Base-by-base conservation (phyloP, 2,113 vertebrate genomes). In the Hippocampus guttulatus region DNA sequence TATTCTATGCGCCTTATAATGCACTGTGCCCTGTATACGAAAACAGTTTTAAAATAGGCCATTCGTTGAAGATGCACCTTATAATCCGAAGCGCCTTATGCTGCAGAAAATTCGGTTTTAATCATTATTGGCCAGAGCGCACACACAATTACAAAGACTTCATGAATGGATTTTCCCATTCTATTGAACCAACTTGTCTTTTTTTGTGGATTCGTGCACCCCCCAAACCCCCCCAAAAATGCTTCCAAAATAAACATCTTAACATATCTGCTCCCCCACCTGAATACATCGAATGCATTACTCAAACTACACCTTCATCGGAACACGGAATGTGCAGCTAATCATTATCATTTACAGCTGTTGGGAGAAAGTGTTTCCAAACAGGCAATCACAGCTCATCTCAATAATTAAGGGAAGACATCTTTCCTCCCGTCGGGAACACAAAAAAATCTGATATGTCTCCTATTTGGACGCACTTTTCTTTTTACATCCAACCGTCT, bases 311-410 rank as follows among this genome's bases (percentile, higher is more conserved):
- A 76, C 60, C 55, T 80, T 45, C 27, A 8, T 25, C 60, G 74
- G 77, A 85, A 79, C 84, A 79, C 80, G 57, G 78, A 81, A 82
- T 84, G 76, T 71, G 68, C 85, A 89, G 85, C 91, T 92, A 92
- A 93, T 92, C 89, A 91, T 91, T 79, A 89, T 90, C 89, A 91
- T 92, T 33, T 91, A 91, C 84, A 85, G 85, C 85, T 87, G 87
- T 90, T 91, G 88, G 87, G 89, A 88, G 18, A 90, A 87, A 89
- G 81, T 93, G 91, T 92, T 92, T 92, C 90, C 92, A 92, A 93
- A 93, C 92, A 93, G 90, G 91, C 89, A 92, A 91, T 92, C 91
- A 92, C 88, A 92, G 91, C 83, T 77, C 85, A 84, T 87, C 89
- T 87, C 72, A 78, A 88, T 92, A 92, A 92, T 93, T 92, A 92